These are phyloP conservation scores for Leucophora obtusa DNA, from an alignment of 2,888 invertebrate genomes.

Conservation along the genomic window DNA sequence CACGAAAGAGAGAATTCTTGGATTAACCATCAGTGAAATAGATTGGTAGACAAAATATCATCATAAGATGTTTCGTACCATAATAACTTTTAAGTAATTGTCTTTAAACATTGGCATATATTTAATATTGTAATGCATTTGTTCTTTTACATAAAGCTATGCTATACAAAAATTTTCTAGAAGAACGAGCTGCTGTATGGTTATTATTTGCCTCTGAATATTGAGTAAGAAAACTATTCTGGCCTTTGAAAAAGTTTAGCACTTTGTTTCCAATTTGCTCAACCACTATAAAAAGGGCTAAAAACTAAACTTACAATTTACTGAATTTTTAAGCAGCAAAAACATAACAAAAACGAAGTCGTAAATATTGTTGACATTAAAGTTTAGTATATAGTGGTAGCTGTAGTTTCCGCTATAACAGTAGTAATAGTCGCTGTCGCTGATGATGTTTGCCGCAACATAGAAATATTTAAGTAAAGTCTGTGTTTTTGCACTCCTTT, in stretches of 20 bases:
- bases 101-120: no score
- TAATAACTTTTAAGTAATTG: no score
- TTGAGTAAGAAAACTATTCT: neutral
- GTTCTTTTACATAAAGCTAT: no score
- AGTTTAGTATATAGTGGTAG: neutral
- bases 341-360: neutral
- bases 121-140: no score
- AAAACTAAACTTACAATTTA: neutral
- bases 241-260: neutral
- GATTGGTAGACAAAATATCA: no score
- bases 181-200: no score
- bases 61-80: no score
- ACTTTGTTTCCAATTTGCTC: neutral
- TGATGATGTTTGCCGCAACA: slow-evolving; percentile 5
- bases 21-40: no score
- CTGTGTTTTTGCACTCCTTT: neutral
- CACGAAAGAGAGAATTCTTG: no score
- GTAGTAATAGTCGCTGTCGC: neutral
- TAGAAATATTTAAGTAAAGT: neutral
- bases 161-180: no score
- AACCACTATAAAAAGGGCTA: neutral
- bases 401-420: neutral
- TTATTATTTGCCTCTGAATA: neutral
- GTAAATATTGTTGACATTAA: neutral
- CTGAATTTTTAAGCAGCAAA: neutral